Conservation (phyloP, 2,797 vertebrate species). For the Alosa sapidissima region DNA sequence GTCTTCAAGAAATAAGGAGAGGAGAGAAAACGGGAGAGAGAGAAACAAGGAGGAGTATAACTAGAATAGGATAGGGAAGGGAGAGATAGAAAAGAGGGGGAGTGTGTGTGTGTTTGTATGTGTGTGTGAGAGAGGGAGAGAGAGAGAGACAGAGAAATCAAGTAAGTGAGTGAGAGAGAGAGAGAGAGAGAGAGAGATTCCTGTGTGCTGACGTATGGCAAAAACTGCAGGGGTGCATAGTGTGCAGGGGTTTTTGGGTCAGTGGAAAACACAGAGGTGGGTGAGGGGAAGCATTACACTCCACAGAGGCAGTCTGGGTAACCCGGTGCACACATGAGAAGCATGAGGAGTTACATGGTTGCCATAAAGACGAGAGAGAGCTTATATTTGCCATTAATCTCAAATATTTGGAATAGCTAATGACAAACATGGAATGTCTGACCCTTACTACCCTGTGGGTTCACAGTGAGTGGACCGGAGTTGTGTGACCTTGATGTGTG, state of each 20-base stretch:
- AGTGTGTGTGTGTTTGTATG: constrained; percentile 17
- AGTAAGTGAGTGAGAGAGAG: constrained; percentile 19
- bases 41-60: neutral
- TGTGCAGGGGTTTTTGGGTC: neutral
- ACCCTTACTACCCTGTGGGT: neutral
- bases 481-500: neutral
- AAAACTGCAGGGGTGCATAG: constrained; percentile 12
- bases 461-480: neutral
- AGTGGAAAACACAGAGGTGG: neutral
- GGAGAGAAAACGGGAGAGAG: neutral
- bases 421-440: neutral
- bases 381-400: neutral
- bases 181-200: constrained; percentile 44
- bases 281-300: neutral
- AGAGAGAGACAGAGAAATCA: constrained; percentile 37
- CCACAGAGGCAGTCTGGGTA: neutral
- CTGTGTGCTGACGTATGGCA: constrained; percentile 44
- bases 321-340: neutral
- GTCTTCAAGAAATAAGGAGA: constrained; percentile 32
- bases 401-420: neutral
- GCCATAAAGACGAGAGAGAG: neutral
- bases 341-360: neutral
- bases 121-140: neutral
- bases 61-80: neutral
- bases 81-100: neutral